These are phyloP conservation scores for Heteronetta atricapilla DNA, from an alignment of 2,113 vertebrate species.

Conservation along the genomic window DNA sequence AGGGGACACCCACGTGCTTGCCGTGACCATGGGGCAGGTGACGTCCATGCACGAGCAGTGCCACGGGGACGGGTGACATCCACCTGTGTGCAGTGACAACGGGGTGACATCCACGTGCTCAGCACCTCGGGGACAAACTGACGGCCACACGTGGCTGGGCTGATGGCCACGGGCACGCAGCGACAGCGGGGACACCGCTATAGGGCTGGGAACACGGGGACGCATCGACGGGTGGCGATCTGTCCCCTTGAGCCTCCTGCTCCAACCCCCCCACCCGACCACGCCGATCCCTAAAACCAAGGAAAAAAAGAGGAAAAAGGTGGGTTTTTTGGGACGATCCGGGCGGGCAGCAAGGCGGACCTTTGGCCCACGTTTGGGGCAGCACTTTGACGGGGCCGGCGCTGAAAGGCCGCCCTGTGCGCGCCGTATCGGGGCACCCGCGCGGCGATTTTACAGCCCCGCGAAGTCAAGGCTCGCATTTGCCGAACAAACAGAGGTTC, in stretches of 20 bases:
- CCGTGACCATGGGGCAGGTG: not conserved
- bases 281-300: not conserved
- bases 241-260: not conserved
- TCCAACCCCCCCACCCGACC: too few relatives aligned
- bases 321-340: not conserved
- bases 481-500: constrained; percentile 42
- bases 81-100: not conserved
- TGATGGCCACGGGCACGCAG: not conserved
- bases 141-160: not conserved
- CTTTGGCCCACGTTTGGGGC: not conserved
- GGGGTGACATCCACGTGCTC: not conserved
- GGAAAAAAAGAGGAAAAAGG: not conserved
- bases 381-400: not conserved
- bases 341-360: not conserved
- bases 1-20: not conserved
- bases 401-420: not conserved
- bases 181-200: not conserved
- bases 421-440: not conserved
- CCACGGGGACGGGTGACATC: not conserved
- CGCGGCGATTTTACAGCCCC: not conserved
- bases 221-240: not conserved
- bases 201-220: not conserved
- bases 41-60: accelerated
- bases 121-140: accelerated
- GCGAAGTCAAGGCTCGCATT: not conserved